Evolutionary conservation across 2,888 invertebrate species (phyloP).

Genomic region (Parnassius apollo): DNA sequence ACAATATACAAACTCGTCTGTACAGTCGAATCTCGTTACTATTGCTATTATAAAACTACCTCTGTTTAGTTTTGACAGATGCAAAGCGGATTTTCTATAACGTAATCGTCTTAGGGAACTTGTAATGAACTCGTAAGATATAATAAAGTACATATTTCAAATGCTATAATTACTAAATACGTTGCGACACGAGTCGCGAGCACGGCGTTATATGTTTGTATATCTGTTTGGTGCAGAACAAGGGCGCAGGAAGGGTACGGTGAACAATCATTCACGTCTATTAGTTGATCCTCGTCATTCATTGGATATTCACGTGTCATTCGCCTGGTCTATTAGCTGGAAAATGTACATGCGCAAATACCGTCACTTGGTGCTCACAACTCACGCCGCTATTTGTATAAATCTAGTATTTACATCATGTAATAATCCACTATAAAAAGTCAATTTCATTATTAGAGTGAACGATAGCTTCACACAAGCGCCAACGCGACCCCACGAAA

Average conservation of each 20-base stretch:
- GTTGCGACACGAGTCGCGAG: too few relatives aligned
- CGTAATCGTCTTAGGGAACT: background rate
- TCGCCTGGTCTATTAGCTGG: too few relatives aligned
- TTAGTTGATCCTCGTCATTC: too few relatives aligned
- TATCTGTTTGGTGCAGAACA: too few relatives aligned
- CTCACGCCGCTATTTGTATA: background rate
- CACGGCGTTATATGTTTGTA: too few relatives aligned
- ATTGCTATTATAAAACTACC: slow-evolving; percentile 33
- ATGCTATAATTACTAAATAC: background rate
- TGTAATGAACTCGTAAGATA: background rate
- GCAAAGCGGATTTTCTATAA: background rate
- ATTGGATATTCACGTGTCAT: too few relatives aligned
- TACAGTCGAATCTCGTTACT: slow-evolving; percentile 48
- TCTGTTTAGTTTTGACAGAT: background rate
- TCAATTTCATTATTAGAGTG: too few relatives aligned
- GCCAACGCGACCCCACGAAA: too few relatives aligned
- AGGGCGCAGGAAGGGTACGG: too few relatives aligned
- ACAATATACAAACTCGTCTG: slow-evolving; percentile 57
- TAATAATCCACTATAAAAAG: background rate
- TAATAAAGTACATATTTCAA: slow-evolving; percentile 2
- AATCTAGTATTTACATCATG: slow-evolving; percentile 18
- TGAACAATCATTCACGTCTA: too few relatives aligned
- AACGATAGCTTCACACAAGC: too few relatives aligned
- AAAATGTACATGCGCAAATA: too few relatives aligned
- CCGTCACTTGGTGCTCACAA: background rate